Conservation (phyloP, 2,888 invertebrate species). For the Atethmia centrago region DNA sequence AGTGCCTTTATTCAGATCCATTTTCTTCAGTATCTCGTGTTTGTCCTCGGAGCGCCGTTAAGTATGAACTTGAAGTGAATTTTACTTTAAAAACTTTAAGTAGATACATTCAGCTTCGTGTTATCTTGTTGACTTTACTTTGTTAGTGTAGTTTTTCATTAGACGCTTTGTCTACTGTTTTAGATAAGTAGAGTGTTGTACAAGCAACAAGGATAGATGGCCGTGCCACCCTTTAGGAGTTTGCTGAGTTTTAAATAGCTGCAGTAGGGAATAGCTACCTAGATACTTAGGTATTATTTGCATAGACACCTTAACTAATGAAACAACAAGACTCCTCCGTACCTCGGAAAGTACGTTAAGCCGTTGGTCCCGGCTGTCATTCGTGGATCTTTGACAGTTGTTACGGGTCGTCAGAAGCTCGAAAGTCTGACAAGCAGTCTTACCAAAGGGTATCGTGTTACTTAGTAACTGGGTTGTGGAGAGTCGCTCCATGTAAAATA, state of each 20-base stretch:
- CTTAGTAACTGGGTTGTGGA: too few species aligned
- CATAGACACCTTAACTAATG: constrained; percentile 15
- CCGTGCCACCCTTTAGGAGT: constrained; percentile 30
- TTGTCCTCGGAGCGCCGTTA: constrained; percentile 59
- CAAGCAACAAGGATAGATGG: constrained; percentile 39
- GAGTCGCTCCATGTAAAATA: too few species aligned
- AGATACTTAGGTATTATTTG: constrained; percentile 13
- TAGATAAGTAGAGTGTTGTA: constrained; percentile 40
- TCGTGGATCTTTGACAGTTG: too few species aligned
- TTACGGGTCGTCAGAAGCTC: too few species aligned
- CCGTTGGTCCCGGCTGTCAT: too few species aligned
- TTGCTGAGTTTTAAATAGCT: constrained; percentile 28
- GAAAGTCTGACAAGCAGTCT: too few species aligned
- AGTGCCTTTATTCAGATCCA: constrained; percentile 51
- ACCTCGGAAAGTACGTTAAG: too few species aligned
- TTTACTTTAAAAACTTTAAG: constrained; percentile 60
- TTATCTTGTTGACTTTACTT: constrained; percentile 60
- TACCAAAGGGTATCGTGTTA: too few species aligned
- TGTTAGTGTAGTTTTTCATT: constrained; percentile 60
- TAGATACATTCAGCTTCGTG: constrained; percentile 55
- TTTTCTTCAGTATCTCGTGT: constrained; percentile 60
- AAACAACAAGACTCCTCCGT: too few species aligned
- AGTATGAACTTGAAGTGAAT: constrained; percentile 58
- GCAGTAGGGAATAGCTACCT: constrained; percentile 16
- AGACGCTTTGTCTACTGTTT: constrained; percentile 46